Conservation (phyloP, 1,140 invertebrate species). For the Meloidogyne exigua region DNA sequence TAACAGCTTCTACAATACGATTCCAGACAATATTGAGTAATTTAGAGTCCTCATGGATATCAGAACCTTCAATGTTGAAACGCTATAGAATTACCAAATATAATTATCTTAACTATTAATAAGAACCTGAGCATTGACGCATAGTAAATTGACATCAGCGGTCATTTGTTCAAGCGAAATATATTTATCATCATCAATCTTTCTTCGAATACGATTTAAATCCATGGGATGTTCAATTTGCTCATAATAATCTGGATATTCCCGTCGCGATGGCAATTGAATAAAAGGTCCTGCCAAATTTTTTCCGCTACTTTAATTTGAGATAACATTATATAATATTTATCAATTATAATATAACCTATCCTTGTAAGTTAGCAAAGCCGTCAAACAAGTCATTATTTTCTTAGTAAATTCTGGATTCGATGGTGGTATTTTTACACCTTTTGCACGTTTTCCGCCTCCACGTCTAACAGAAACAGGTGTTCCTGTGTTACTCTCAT, state of each 20-base stretch:
- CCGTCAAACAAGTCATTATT: conserved; percentile 11
- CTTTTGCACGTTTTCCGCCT: conserved; percentile 18
- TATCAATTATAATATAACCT: conserved; percentile 17
- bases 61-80: conserved; percentile 37
- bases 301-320: conserved; percentile 20
- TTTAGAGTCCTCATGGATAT: conserved; percentile 36
- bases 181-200: conserved; percentile 38
- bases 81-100: conserved; percentile 18
- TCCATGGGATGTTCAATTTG: conserved; percentile 43
- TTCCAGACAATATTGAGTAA: conserved; percentile 37
- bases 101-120: conserved; percentile 1
- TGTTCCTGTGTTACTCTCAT: conserved; percentile 3
- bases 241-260: conserved; percentile 41
- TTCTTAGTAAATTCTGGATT: conserved; percentile 22
- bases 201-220: conserved; percentile 35
- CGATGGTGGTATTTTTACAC: conserved; percentile 6
- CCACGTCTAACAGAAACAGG: neutral
- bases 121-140: conserved; percentile 37
- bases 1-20: conserved; percentile 16
- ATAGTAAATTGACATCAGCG: conserved; percentile 35
- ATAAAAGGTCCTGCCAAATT: conserved; percentile 32
- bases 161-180: conserved; percentile 31
- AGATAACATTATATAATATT: conserved; percentile 22
- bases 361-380: conserved; percentile 30
- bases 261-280: conserved; percentile 36